These are phyloP conservation scores for Microctenopoma stevenorrisi DNA, from an alignment of 2,797 vertebrate species.

Conservation along the genomic window DNA sequence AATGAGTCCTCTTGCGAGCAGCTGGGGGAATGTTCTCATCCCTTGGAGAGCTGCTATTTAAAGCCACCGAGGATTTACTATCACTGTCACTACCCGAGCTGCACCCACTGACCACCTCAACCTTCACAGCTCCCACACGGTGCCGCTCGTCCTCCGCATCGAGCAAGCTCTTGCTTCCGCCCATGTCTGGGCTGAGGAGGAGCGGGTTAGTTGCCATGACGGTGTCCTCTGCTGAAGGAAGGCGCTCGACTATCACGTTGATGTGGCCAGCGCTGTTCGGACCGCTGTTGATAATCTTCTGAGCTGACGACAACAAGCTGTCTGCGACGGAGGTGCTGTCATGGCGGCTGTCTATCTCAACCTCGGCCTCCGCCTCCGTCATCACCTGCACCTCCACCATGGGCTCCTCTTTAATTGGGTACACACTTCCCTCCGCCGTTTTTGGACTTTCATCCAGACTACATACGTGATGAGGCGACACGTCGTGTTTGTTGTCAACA, in stretches of 20 bases:
- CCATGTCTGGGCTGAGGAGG: constrained; percentile 82
- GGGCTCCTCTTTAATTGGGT: constrained; percentile 77
- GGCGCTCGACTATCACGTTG: constrained; percentile 97
- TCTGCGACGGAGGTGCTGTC: constrained; percentile 69
- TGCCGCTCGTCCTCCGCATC: constrained; percentile 56
- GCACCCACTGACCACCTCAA: constrained; percentile 83
- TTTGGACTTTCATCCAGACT: constrained; percentile 52
- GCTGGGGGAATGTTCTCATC: constrained; percentile 93
- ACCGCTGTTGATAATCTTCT: constrained; percentile 95
- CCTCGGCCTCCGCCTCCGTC: constrained; percentile 83
- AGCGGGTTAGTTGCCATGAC: constrained; percentile 86
- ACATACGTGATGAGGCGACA: constrained; percentile 18
- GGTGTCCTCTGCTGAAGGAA: constrained; percentile 90
- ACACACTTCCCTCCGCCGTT: constrained; percentile 50
- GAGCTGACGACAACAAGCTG: constrained; percentile 94
- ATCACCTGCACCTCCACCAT: constrained; percentile 85
- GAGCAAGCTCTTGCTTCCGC: constrained; percentile 77
- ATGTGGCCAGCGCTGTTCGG: constrained; percentile 91
- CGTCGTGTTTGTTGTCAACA: constrained; percentile 57
- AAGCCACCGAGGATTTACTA: constrained; percentile 6
- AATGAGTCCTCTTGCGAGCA: constrained; percentile 92
- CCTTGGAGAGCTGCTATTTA: constrained; percentile 59
- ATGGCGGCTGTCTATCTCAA: constrained; percentile 57
- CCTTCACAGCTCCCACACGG: constrained; percentile 48
- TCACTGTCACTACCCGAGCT: constrained; percentile 38